A percentile compares a stretch with the other conserved stretches of the same genome.
Evolutionary conservation across 2,797 vertebrate species (phyloP).

Genomic region (Labeo calbasu): DNA sequence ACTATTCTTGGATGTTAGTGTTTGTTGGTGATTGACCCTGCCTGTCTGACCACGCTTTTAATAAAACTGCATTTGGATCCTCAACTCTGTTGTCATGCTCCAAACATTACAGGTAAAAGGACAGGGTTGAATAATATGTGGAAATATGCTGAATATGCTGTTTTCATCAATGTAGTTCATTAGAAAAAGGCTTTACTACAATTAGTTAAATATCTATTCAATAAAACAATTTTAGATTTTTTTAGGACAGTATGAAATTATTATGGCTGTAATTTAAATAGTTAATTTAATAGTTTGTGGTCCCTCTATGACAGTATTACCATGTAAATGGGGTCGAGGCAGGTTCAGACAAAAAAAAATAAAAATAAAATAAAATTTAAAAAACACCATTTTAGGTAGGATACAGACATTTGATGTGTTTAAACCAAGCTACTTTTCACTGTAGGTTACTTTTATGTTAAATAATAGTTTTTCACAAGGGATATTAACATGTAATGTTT

Average conservation of each 20-base stretch:
- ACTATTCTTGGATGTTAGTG: too few relatives aligned
- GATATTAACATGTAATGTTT: not conserved
- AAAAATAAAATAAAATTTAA: too few relatives aligned
- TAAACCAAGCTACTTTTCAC: constrained; percentile 1
- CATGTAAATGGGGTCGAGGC: not conserved
- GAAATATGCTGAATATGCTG: not conserved
- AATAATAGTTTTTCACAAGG: not conserved
- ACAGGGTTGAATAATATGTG: not conserved
- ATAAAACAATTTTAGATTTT: not conserved
- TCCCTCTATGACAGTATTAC: not conserved
- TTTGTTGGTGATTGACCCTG: too few relatives aligned
- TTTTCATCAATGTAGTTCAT: not conserved
- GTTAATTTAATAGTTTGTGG: not conserved
- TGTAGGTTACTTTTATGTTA: not conserved
- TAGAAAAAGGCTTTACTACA: not conserved
- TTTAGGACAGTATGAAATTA: not conserved
- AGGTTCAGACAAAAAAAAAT: not conserved
- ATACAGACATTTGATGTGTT: not conserved
- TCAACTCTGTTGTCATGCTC: too few relatives aligned
- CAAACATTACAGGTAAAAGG: not conserved
- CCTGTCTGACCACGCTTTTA: too few relatives aligned
- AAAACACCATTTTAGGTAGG: not conserved
- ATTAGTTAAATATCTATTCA: not conserved
- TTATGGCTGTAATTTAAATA: not conserved
- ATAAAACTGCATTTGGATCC: too few relatives aligned